Conservation (phyloP, 1,140 invertebrate species). For the Leptinotarsa lineolata region DNA sequence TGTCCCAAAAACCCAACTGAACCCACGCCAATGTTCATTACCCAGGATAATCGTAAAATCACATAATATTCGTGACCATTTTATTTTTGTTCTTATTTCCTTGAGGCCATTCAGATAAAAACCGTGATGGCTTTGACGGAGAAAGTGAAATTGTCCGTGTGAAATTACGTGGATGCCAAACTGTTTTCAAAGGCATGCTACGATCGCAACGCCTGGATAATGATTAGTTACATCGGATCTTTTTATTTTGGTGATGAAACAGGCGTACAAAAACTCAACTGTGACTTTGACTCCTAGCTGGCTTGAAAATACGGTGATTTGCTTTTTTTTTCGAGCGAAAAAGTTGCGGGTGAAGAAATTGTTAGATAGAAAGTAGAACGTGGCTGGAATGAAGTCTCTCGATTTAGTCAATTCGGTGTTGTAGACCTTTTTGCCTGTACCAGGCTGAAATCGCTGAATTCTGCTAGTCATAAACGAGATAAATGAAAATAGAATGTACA, state of each 20-base stretch:
- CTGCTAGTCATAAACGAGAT: too few species aligned
- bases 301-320: neutral
- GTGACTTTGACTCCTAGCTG: neutral
- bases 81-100: neutral
- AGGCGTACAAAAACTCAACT: neutral
- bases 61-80: too few species aligned
- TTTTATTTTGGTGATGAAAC: conserved; percentile 1
- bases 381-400: too few species aligned
- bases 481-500: too few species aligned
- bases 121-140: neutral
- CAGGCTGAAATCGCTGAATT: too few species aligned
- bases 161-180: neutral
- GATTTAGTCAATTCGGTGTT: too few species aligned
- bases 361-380: neutral
- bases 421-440: too few species aligned
- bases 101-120: neutral
- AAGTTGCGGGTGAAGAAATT: neutral
- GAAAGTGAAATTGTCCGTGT: conserved; percentile 1
- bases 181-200: conserved; percentile 5
- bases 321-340: neutral
- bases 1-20: too few species aligned
- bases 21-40: too few species aligned
- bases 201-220: neutral
- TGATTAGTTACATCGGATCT: conserved; percentile 1
- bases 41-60: too few species aligned